phyloP scores from a whole-genome alignment of 2,797 vertebrate genomes.

The Leptodactylus fallax region DNA sequence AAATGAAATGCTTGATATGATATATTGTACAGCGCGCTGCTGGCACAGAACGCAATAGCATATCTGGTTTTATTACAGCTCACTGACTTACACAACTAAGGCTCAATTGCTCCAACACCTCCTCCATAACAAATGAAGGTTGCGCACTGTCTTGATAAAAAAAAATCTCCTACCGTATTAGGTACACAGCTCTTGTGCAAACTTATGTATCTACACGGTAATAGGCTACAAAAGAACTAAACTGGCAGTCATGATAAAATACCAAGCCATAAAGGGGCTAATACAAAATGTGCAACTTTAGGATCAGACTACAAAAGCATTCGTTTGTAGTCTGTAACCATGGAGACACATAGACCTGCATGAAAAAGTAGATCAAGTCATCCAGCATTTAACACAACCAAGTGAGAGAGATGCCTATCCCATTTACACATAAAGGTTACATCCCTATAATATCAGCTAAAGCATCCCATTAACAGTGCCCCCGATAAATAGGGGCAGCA shows the following conservation, averaged over 20 bases:
- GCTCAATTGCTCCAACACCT: not conserved
- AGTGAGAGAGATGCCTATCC: too few species aligned
- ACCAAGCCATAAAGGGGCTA: too few species aligned
- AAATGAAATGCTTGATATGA: not conserved
- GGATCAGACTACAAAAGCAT: not conserved
- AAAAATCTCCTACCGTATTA: not conserved
- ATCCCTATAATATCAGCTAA: too few species aligned
- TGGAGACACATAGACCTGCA: not conserved
- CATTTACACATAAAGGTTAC: too few species aligned
- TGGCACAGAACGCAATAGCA: not conserved
- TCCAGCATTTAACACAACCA: too few species aligned
- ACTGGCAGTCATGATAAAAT: too few species aligned
- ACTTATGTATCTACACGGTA: not conserved
- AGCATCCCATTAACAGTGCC: too few species aligned
- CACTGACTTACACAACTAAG: not conserved
- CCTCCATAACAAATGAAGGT: not conserved
- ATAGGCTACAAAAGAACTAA: too few species aligned
- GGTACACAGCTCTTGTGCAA: not conserved
- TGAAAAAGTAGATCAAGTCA: too few species aligned
- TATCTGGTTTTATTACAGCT: not conserved
- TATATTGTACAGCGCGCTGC: not conserved
- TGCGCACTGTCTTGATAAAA: not conserved
- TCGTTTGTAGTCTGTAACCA: not conserved
- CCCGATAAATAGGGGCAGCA: too few species aligned
- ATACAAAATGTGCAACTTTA: too few species aligned